These are phyloP conservation scores for Drosophila robusta DNA, from an alignment of 2,888 invertebrate genomes.

Conservation along the genomic window DNA sequence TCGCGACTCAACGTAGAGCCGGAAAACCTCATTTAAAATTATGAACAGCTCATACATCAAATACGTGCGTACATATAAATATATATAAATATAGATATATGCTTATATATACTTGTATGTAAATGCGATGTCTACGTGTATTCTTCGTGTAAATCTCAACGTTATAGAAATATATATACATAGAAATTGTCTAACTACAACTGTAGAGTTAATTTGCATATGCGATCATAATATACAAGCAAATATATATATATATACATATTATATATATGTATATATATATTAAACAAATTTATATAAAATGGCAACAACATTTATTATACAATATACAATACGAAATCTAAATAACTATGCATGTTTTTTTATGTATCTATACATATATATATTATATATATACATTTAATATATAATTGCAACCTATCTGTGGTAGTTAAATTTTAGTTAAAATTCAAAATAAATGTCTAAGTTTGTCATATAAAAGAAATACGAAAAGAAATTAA, in stretches of 20 bases:
- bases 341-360: slow-evolving; percentile 46
- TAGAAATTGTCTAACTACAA: slow-evolving; percentile 37
- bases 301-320: slow-evolving; percentile 34
- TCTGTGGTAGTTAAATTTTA: slow-evolving; percentile 85
- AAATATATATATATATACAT: slow-evolving; percentile 30
- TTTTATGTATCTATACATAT: slow-evolving; percentile 48
- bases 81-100: slow-evolving; percentile 30
- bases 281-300: slow-evolving; percentile 38
- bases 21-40: slow-evolving; percentile 62
- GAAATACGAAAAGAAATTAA: slow-evolving; percentile 77
- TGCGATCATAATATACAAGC: slow-evolving; percentile 42
- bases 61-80: slow-evolving; percentile 32
- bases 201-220: slow-evolving; percentile 44
- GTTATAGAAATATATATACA: slow-evolving; percentile 44
- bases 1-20: slow-evolving; percentile 39
- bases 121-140: slow-evolving; percentile 31
- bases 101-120: slow-evolving; percentile 23
- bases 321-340: slow-evolving; percentile 40
- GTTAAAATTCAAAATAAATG: slow-evolving; percentile 80
- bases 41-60: slow-evolving; percentile 54
- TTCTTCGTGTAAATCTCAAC: slow-evolving; percentile 64
- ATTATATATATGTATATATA: slow-evolving; percentile 28
- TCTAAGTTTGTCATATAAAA: slow-evolving; percentile 73
- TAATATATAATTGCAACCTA: slow-evolving; percentile 83
- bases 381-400: slow-evolving; percentile 55